These are phyloP conservation scores for Drosophila melanica DNA, from an alignment of 1,140 invertebrate species.

Conservation along the genomic window DNA sequence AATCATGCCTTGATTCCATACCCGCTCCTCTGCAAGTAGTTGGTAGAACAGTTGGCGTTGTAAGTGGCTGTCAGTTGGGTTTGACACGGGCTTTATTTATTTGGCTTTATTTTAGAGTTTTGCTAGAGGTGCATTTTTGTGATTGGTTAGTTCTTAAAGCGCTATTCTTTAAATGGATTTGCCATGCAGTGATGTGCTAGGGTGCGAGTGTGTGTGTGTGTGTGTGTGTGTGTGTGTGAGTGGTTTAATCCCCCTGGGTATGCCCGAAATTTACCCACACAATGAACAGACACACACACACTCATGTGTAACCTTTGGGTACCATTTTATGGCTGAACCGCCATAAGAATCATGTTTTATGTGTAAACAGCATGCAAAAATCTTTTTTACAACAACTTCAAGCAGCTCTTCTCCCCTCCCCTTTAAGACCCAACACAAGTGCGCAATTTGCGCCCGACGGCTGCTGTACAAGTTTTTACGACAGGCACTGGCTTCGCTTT, in stretches of 20 bases:
- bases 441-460: constrained; percentile 19
- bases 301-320: constrained; percentile 14
- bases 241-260: neutral
- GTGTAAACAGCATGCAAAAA: constrained; percentile 43
- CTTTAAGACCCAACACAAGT: constrained; percentile 10
- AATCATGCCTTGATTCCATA: constrained; percentile 84
- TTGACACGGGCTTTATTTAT: constrained; percentile 8
- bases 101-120: neutral
- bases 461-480: constrained; percentile 31
- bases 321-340: constrained; percentile 31
- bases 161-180: neutral
- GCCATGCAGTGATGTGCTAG: constrained; percentile 3
- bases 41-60: constrained; percentile 11
- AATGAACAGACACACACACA: constrained; percentile 10
- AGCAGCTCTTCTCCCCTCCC: neutral
- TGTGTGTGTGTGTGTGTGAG: neutral
- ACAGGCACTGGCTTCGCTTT: constrained; percentile 17
- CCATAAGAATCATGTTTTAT: constrained; percentile 48
- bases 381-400: constrained; percentile 19
- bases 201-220: neutral
- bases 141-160: constrained; percentile 19
- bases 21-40: constrained; percentile 83
- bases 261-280: neutral
- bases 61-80: constrained; percentile 17
- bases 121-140: neutral